A percentile compares a stretch with the other conserved stretches of the same genome.
Conservation (phyloP, 2,797 vertebrate species). For the Peromyscus attwateri region DNA sequence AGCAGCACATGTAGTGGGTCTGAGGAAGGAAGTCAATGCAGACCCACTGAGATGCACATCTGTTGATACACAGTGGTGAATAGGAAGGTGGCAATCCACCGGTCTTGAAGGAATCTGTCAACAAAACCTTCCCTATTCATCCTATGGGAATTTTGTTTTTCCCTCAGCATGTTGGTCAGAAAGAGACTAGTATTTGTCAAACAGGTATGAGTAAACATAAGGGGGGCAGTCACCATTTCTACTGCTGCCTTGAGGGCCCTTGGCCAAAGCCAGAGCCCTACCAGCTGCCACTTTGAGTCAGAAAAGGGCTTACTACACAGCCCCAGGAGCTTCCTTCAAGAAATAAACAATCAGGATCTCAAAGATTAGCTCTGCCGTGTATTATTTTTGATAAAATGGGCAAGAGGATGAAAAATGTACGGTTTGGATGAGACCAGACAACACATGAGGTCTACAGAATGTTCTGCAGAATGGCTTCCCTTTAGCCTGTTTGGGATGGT, state of each 20-base stretch:
- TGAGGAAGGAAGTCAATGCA: accelerated
- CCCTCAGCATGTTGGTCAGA: background rate
- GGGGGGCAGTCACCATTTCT: background rate
- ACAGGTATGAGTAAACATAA: background rate
- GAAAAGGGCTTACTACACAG: background rate
- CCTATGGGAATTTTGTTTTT: background rate
- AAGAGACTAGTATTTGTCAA: background rate
- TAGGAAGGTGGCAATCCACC: background rate
- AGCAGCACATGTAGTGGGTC: background rate
- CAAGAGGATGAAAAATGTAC: too few species aligned
- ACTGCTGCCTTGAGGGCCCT: background rate
- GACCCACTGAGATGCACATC: background rate
- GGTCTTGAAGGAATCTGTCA: background rate
- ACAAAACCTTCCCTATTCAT: background rate
- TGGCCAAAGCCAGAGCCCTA: background rate
- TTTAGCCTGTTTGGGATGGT: background rate
- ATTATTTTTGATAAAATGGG: background rate
- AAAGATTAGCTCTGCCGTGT: accelerated
- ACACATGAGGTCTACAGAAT: background rate
- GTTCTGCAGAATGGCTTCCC: background rate
- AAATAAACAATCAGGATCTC: background rate
- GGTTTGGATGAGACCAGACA: background rate
- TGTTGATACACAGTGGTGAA: background rate
- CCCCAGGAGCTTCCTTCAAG: background rate
- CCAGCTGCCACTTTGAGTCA: background rate